Percentiles rank a stretch among this genome's conserved stretches.
phyloP scores from a whole-genome alignment of 2,888 invertebrate species.

The Nymphalis c-album region DNA sequence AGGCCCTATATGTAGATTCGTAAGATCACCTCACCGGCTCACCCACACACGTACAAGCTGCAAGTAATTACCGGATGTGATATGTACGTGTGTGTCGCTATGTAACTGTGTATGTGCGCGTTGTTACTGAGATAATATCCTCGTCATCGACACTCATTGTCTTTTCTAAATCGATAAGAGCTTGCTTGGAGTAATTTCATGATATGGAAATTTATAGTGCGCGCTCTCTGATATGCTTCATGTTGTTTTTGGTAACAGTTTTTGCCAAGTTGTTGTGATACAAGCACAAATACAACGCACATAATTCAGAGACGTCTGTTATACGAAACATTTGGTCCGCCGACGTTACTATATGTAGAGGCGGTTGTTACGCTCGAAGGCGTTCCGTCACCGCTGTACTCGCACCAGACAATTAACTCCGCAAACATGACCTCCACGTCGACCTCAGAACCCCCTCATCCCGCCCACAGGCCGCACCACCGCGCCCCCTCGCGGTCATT shows the following conservation, averaged over 20 bases:
- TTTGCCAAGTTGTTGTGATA: too few relatives aligned
- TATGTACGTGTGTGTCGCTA: background rate
- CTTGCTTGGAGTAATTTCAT: too few relatives aligned
- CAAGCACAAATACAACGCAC: too few relatives aligned
- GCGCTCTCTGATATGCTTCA: too few relatives aligned
- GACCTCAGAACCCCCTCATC: background rate
- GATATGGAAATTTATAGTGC: too few relatives aligned
- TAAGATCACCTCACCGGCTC: background rate
- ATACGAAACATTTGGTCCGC: background rate
- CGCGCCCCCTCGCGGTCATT: constrained; percentile 80
- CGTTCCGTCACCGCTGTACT: constrained; percentile 11
- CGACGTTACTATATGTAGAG: background rate
- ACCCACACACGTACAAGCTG: background rate
- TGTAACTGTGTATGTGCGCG: background rate
- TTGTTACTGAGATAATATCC: background rate
- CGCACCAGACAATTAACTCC: constrained; percentile 25
- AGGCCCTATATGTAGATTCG: background rate
- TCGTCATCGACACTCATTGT: background rate
- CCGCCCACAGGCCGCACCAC: constrained; percentile 62
- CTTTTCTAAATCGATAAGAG: background rate
- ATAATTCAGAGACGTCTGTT: background rate
- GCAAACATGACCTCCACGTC: constrained; percentile 20
- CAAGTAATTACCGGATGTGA: background rate
- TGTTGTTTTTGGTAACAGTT: too few relatives aligned
- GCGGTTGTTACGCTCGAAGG: constrained; percentile 31